Evolutionary conservation across 2,797 vertebrate genomes (phyloP).

Genomic region (Acanthurus lineatus): DNA sequence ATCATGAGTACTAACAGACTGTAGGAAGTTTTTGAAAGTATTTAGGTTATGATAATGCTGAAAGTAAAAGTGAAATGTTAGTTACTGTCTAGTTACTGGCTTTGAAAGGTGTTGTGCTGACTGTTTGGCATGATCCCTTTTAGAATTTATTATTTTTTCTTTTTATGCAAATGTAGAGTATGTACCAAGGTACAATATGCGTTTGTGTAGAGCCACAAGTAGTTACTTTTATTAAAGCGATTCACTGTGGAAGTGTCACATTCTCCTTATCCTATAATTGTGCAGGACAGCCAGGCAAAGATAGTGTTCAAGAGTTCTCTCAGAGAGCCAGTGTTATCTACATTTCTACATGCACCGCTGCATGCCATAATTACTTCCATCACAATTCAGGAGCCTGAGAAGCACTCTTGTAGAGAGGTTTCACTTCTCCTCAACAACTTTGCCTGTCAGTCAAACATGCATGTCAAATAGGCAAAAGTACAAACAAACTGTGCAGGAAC

Average conservation of each 20-base stretch:
- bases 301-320: constrained; percentile 41
- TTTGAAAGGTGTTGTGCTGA: neutral
- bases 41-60: constrained; percentile 20
- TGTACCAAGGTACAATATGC: neutral
- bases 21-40: constrained; percentile 23
- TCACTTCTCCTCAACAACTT: constrained; percentile 33
- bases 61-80: constrained; percentile 15
- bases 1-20: constrained; percentile 42
- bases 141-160: neutral
- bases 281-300: constrained; percentile 39
- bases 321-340: constrained; percentile 47
- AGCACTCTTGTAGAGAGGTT: constrained; percentile 42
- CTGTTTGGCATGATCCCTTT: neutral
- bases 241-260: constrained; percentile 37
- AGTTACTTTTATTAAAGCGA: constrained; percentile 37
- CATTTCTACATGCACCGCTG: constrained; percentile 59
- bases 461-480: neutral
- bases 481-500: neutral
- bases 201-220: constrained; percentile 12
- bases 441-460: constrained; percentile 11
- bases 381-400: constrained; percentile 56
- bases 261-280: constrained; percentile 58
- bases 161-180: constrained; percentile 33
- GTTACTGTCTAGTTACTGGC: neutral
- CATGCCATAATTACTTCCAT: constrained; percentile 70